Evolutionary conservation across 1,140 invertebrate genomes (phyloP), one percentile per base, ranked within the genome.

Genomic region (Bombus ignitus): DNA sequence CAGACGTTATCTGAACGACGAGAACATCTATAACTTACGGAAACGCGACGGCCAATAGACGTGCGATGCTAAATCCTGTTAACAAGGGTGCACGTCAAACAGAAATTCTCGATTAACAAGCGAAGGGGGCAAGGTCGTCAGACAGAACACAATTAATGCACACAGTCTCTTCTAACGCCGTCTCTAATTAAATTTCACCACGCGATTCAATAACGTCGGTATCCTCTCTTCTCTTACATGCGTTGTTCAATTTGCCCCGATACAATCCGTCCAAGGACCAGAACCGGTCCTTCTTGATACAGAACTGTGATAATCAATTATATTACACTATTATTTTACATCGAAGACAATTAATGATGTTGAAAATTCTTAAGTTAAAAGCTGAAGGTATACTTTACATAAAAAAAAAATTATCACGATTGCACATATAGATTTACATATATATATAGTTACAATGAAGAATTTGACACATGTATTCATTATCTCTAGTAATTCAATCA

Each of bases 31-130:
- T 59, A 77, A 71, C 47, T 47, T 44, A 42, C n/a, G 44, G 82
- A 70, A 78, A 83, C 47, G 65, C 74, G 73, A 83, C 62, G 39
- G 81, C 71, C 72, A 82, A 75, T 82, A 62, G 81, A 75, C 59
- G 72, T 39, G 71, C 42, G 71, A 82, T 66, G 25, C 62, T 78
- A 78, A 70, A 78, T 78, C 82, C 74, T 59, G 65, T 78, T 83
- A 83, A 32, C 65, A 22, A 47, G 5, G 57, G 15, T 37, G 22
- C 47, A 59, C 82, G 82, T 78, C 74, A 83, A 83, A 78, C n/a
- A 44, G 82, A 65, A 70, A 83, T 83, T 76, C 35, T n/a, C 82
- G 74, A 78, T 83, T 70, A 68, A 53, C 12, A 35, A 15, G 44
- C 47, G 62, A 78, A 59, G 65, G 37, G 18, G 35, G 47, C 74